These are phyloP conservation scores for Drosophila rhopaloa DNA, from an alignment of 1,140 invertebrate genomes.

Conservation along the genomic window DNA sequence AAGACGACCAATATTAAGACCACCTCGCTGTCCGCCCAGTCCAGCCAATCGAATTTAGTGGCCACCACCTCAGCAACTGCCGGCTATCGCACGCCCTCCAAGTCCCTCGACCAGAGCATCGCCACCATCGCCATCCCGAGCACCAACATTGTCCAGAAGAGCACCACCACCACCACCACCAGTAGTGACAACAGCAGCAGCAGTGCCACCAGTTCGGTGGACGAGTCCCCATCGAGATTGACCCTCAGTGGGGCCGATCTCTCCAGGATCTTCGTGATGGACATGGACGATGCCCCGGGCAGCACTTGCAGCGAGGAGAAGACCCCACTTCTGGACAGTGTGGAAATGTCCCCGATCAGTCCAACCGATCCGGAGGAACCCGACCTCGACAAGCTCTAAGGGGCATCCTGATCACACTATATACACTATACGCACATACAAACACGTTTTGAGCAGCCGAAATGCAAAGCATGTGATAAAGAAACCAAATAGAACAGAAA, in stretches of 20 bases:
- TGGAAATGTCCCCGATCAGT: conserved; percentile 84
- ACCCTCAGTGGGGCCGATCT: conserved; percentile 74
- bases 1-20: conserved; percentile 84
- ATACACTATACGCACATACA: conserved; percentile 26
- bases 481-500: conserved; percentile 62
- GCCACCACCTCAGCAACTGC: conserved; percentile 46
- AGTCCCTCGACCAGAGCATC: conserved; percentile 65
- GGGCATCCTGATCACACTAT: conserved; percentile 7
- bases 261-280: conserved; percentile 80
- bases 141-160: conserved; percentile 27
- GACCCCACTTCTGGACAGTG: conserved; percentile 80
- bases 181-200: conserved; percentile 43
- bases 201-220: conserved; percentile 63
- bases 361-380: conserved; percentile 77
- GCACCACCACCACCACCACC: conserved; percentile 30
- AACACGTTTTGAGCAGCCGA: conserved; percentile 57
- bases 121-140: conserved; percentile 38
- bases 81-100: conserved; percentile 69
- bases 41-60: conserved; percentile 82
- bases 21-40: conserved; percentile 77
- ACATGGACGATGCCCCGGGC: conserved; percentile 70
- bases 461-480: conserved; percentile 79
- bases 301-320: conserved; percentile 83
- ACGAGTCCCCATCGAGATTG: conserved; percentile 74
- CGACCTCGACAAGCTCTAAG: conserved; percentile 70